Evolutionary conservation across 2,888 invertebrate genomes (phyloP).

Genomic region (Melipona beecheii): DNA sequence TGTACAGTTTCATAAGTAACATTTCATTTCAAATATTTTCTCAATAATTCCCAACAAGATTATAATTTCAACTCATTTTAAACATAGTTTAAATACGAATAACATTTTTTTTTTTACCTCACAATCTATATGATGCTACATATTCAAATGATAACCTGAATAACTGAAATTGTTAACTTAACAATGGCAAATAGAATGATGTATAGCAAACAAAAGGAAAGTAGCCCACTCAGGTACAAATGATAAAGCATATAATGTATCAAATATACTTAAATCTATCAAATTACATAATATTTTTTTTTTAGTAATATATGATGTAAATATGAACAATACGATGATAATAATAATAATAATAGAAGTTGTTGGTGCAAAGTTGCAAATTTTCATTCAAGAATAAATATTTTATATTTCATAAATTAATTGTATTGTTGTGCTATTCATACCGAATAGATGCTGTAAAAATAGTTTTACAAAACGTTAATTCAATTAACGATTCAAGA

Average conservation of each 20-base stretch:
- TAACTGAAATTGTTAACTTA: slow-evolving; percentile 25
- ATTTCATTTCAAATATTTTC: slow-evolving; percentile 61
- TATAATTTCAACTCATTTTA: background rate
- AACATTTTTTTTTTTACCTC: slow-evolving; percentile 38
- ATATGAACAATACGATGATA: slow-evolving; percentile 56
- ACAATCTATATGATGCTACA: slow-evolving; percentile 31
- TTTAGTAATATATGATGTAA: slow-evolving; percentile 68
- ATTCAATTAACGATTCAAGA: background rate
- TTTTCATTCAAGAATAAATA: slow-evolving; percentile 56
- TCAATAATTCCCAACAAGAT: slow-evolving; percentile 13
- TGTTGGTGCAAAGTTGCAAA: slow-evolving; percentile 61
- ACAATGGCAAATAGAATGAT: slow-evolving; percentile 26
- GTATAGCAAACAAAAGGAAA: slow-evolving; percentile 54
- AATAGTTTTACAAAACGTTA: background rate
- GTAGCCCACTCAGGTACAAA: slow-evolving; percentile 69
- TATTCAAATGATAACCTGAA: slow-evolving; percentile 22
- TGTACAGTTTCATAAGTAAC: slow-evolving; percentile 42
- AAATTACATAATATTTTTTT: slow-evolving; percentile 52
- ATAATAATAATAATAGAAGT: slow-evolving; percentile 55
- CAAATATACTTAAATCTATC: slow-evolving; percentile 52
- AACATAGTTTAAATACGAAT: slow-evolving; percentile 20
- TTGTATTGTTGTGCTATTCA: slow-evolving; percentile 16
- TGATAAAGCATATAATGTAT: slow-evolving; percentile 46
- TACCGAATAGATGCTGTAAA: background rate
- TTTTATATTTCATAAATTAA: slow-evolving; percentile 55